Conservation (phyloP, 2,113 vertebrate genomes). For the Chloebia gouldiae region DNA sequence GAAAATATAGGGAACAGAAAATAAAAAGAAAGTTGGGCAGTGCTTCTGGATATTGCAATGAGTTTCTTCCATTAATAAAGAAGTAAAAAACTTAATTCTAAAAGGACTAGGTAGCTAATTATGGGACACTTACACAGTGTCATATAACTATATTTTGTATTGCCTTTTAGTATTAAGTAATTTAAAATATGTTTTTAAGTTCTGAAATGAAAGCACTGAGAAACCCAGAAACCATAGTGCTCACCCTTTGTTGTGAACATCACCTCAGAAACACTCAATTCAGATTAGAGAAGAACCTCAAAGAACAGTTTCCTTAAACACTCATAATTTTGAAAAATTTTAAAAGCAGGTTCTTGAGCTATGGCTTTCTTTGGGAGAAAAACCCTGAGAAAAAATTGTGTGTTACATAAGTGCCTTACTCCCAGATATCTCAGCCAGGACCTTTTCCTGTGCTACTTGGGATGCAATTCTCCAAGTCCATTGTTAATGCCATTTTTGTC, state of each 20-base stretch:
- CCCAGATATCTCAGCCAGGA: background rate
- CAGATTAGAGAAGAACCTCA: background rate
- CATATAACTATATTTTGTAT: background rate
- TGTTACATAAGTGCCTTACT: background rate
- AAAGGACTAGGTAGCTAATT: background rate
- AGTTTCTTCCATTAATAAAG: background rate
- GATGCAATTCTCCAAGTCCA: background rate
- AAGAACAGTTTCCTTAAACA: background rate
- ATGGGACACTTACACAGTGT: background rate
- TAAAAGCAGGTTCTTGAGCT: background rate
- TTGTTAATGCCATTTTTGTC: background rate
- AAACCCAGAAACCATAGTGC: background rate
- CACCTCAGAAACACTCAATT: background rate
- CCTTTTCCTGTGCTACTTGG: background rate
- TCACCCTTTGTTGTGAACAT: background rate
- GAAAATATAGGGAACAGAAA: background rate
- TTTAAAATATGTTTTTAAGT: background rate
- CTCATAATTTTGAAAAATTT: background rate
- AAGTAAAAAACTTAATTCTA: background rate
- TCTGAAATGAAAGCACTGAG: background rate
- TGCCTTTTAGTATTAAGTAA: background rate
- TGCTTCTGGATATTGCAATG: background rate
- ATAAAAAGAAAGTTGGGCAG: background rate
- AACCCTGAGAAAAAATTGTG: background rate
- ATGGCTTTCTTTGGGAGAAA: background rate